Conservation (phyloP, 2,113 vertebrate species). For the Leucoraja erinaceus region DNA sequence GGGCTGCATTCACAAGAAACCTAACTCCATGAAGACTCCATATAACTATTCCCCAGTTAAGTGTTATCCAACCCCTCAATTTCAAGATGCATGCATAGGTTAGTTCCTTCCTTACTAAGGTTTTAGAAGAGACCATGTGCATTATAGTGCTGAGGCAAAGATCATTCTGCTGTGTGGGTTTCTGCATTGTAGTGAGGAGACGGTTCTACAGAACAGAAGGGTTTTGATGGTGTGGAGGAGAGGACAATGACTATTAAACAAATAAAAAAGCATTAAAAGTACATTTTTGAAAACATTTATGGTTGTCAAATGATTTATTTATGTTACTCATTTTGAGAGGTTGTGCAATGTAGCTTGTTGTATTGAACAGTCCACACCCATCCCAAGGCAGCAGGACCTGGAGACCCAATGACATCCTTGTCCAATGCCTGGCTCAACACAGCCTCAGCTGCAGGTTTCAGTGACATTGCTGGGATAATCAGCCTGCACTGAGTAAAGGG, state of each 20-base stretch:
- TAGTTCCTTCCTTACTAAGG: too few species aligned
- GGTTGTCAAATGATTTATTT: neutral
- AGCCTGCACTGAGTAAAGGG: neutral
- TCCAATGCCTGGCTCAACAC: neutral
- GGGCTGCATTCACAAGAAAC: too few species aligned
- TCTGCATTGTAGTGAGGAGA: neutral
- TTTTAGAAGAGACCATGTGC: too few species aligned
- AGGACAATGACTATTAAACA: neutral
- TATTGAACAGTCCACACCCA: neutral
- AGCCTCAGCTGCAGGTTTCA: neutral
- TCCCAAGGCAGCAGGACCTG: neutral
- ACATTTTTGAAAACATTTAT: neutral
- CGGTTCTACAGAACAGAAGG: neutral
- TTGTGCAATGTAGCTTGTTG: neutral
- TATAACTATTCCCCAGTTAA: too few species aligned
- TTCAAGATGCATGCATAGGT: too few species aligned
- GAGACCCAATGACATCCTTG: neutral
- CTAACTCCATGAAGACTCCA: too few species aligned
- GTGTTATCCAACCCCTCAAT: too few species aligned
- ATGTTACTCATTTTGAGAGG: slow-evolving; percentile 12
- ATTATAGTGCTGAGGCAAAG: too few species aligned
- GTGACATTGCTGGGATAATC: neutral
- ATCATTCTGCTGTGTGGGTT: too few species aligned
- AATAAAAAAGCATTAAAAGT: slow-evolving; percentile 5
- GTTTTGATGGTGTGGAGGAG: neutral